These are phyloP conservation scores for Diadophis punctatus DNA, from an alignment of 2,113 vertebrate genomes.

Conservation along the genomic window DNA sequence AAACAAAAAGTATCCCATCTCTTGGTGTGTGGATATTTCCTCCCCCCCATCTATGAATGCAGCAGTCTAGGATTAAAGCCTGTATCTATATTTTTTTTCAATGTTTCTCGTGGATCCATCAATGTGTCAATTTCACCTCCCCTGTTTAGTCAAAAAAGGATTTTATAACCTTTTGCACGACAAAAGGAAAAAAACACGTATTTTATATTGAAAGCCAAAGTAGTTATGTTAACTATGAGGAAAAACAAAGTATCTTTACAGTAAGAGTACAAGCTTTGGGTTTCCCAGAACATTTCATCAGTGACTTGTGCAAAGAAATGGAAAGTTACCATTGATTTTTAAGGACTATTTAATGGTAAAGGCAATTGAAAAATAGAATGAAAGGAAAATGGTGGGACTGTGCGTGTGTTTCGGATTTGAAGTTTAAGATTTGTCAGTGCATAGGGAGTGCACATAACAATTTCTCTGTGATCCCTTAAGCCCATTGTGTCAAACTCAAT, in stretches of 20 bases:
- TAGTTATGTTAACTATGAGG: background rate
- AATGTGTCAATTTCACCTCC: background rate
- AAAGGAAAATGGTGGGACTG: background rate
- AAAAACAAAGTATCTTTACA: background rate
- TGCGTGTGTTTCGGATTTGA: background rate
- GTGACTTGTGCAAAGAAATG: background rate
- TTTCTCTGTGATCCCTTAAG: background rate
- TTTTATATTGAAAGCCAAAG: background rate
- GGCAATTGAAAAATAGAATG: background rate
- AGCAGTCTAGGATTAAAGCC: background rate
- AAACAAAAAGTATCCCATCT: background rate
- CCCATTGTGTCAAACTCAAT: too few relatives aligned
- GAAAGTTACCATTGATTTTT: background rate
- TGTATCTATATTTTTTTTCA: background rate
- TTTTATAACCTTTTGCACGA: background rate
- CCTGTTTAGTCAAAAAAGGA: background rate
- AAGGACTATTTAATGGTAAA: background rate
- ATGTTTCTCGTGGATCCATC: background rate
- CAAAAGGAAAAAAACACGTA: background rate
- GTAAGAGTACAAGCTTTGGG: background rate
- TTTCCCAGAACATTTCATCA: background rate
- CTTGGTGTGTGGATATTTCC: background rate
- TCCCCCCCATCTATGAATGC: background rate
- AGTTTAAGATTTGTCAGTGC: background rate
- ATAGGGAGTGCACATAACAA: background rate